Evolutionary conservation across 2,113 vertebrate genomes (phyloP).

Genomic region (Leptobrachium leishanense): DNA sequence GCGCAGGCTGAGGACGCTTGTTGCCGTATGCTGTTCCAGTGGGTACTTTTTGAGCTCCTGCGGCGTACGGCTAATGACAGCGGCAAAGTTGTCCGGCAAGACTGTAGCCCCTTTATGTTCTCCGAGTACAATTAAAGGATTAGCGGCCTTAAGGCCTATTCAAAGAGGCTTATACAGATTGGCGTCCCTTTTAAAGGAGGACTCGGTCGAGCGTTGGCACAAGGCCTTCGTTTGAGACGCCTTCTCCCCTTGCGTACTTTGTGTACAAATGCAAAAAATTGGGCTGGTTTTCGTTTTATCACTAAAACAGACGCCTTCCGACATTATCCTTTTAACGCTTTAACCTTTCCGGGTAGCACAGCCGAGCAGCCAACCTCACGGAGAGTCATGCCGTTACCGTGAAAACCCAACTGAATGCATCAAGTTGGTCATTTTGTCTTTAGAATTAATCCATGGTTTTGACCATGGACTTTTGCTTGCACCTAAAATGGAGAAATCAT

Average conservation of each 20-base stretch:
- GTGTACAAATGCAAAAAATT: not conserved
- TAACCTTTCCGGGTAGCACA: not conserved
- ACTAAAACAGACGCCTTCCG: no score
- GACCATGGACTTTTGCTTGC: no score
- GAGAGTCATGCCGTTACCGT: no score
- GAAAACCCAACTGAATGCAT: no score
- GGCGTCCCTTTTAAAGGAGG: constrained; percentile 31
- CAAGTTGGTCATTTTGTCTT: no score
- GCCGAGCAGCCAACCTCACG: no score
- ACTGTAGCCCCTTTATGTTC: constrained; percentile 26
- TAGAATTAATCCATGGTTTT: no score
- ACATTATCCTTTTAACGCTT: no score
- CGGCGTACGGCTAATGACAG: constrained; percentile 5
- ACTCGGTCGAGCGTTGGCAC: constrained; percentile 27
- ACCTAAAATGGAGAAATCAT: no score
- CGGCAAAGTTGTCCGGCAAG: constrained; percentile 10
- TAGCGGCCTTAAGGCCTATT: constrained; percentile 30
- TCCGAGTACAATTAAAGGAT: constrained; percentile 35
- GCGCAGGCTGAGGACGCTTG: not conserved
- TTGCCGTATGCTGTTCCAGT: constrained; percentile 7
- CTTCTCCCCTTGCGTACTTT: not conserved
- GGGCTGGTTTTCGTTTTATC: no score
- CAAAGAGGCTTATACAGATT: constrained; percentile 26
- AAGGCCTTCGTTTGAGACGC: constrained; percentile 9
- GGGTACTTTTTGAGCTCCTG: constrained; percentile 7